Evolutionary conservation across 2,113 vertebrate species (phyloP).

Genomic region (Hydropotes inermis): DNA sequence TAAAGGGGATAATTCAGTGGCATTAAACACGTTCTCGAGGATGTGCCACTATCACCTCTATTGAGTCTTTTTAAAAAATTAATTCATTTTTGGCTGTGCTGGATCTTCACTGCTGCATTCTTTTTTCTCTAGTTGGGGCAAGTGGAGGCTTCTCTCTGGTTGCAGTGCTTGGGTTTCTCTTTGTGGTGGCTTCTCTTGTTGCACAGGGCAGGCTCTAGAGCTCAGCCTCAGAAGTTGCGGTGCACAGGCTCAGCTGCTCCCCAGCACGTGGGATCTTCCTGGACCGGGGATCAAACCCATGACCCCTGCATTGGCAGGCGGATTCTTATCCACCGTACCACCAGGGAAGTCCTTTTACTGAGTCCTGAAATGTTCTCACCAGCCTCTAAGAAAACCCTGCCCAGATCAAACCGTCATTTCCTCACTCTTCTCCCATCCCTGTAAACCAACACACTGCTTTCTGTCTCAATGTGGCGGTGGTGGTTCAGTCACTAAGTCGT

Average conservation of each 20-base stretch:
- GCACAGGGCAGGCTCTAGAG: background rate
- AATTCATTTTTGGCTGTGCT: background rate
- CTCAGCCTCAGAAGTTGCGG: background rate
- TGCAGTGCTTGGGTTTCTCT: background rate
- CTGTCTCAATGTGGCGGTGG: background rate
- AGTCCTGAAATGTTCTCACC: background rate
- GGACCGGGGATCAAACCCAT: background rate
- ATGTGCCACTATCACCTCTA: fast-evolving
- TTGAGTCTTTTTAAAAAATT: background rate
- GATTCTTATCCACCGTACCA: background rate
- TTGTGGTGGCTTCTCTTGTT: background rate
- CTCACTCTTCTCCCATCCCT: too few relatives aligned
- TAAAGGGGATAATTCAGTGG: too few relatives aligned
- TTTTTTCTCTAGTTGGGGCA: background rate
- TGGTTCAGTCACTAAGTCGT: background rate
- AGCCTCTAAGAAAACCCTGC: background rate
- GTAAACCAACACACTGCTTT: too few relatives aligned
- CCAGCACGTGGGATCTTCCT: too few relatives aligned
- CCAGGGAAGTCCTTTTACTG: background rate
- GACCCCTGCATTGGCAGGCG: background rate
- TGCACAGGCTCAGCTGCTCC: background rate
- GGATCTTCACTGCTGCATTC: background rate
- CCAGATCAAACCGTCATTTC: fast-evolving
- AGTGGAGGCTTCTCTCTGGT: background rate
- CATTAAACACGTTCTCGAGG: fast-evolving